These are phyloP conservation scores for Aromia moschata DNA, from an alignment of 2,888 invertebrate species.

Conservation along the genomic window DNA sequence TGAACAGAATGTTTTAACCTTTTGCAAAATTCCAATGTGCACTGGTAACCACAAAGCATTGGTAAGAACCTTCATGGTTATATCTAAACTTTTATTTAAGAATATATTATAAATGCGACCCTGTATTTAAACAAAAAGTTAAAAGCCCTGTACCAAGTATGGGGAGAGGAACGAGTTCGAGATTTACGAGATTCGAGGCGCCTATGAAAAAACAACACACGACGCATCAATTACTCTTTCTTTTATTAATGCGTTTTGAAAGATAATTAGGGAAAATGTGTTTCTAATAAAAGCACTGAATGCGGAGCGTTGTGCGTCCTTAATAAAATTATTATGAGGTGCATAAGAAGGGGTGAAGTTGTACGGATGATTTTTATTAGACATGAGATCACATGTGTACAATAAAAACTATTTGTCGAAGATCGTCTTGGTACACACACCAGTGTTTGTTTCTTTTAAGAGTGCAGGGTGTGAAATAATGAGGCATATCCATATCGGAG, in stretches of 20 bases:
- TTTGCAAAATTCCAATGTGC: too few relatives aligned
- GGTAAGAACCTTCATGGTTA: too few relatives aligned
- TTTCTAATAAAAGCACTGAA: slow-evolving; percentile 8
- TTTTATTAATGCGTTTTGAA: slow-evolving; percentile 1
- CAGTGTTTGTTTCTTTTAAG: background rate
- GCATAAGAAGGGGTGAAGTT: background rate
- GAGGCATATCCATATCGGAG: background rate
- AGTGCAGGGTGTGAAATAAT: background rate
- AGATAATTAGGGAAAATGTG: background rate
- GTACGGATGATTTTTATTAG: slow-evolving; percentile 1
- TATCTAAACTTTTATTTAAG: too few relatives aligned
- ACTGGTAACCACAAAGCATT: too few relatives aligned
- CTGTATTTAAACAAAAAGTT: too few relatives aligned
- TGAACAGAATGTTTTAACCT: too few relatives aligned
- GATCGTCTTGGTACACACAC: background rate
- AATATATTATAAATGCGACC: too few relatives aligned
- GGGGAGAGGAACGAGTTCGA: too few relatives aligned
- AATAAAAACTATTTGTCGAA: slow-evolving; percentile 15
- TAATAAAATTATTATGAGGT: slow-evolving; percentile 16
- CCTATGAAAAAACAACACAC: slow-evolving; percentile 2
- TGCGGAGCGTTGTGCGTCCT: slow-evolving; percentile 1
- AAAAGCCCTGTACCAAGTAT: too few relatives aligned
- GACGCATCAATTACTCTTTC: slow-evolving; percentile 8
- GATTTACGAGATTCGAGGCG: background rate
- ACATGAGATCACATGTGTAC: slow-evolving; percentile 13